Evolutionary conservation across 2,113 vertebrate species (phyloP), one percentile per base, ranked within the genome.

Genomic region (Spilogale gracilis): DNA sequence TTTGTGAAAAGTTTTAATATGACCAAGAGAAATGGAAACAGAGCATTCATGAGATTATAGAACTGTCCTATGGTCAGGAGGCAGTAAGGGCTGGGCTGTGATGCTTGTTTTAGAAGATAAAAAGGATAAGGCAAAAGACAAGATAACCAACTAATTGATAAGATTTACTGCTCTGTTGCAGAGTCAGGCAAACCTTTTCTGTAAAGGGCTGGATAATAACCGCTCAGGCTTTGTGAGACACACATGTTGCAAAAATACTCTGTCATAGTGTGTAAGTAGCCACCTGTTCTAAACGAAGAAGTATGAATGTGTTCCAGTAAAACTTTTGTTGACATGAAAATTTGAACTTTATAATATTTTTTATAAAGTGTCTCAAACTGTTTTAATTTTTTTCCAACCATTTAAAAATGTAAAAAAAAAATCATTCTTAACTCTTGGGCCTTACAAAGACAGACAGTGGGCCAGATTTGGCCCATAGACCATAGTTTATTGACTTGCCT

Each of bases 111-210:
- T 96, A 63, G 71, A 67, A 58, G 83, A 86, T 74, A 9, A 50
- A 50, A 94, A 85, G 4, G 71, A 48, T 89, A 58, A 89, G 9
- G 43, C 69, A 84, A 88, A 81, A 91, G 73, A 85, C 12, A 61
- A 45, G 78, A 71, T 80, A 83, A 83, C 30, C 16, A 50, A 82
- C 18, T 20, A 93, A 78, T 95, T 88, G 69, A 54, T 2, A 83
- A 85, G 43, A 81, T 56, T 94, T 73, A 83, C 1, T 73, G 27
- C 61, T 21, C 71, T 45, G 73, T 23, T 94, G 25, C 71, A 88
- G 61, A 38, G 8, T 83, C 50, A 93, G 86, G 86, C 43, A 89
- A 12, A 63, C 63, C 14, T 95, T 90, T 96, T 56, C 90, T 89
- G 0, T 95, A 84, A 71, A 71, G 50, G 50, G 27, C 83, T 50